phyloP scores from a whole-genome alignment of 1,140 invertebrate genomes.

The Monochamus saltuarius region DNA sequence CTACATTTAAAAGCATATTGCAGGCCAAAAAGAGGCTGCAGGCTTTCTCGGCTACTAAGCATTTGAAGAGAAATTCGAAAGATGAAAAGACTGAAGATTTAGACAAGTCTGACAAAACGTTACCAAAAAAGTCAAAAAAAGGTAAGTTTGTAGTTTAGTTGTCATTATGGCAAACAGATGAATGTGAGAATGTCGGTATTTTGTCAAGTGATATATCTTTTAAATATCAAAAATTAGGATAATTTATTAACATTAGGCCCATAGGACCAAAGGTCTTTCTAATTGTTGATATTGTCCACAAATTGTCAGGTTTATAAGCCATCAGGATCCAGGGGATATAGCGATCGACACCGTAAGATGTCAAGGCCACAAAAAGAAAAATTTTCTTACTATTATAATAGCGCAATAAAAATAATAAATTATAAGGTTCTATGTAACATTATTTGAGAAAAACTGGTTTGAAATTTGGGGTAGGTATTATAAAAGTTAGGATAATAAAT shows the following conservation, averaged over 20 bases:
- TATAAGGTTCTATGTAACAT: too few relatives aligned
- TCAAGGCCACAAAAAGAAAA: too few relatives aligned
- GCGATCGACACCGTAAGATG: too few relatives aligned
- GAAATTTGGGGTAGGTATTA: too few relatives aligned
- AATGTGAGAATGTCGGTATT: neutral
- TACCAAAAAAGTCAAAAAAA: constrained; percentile 29
- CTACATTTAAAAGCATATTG: constrained; percentile 27
- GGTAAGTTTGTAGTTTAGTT: constrained; percentile 13
- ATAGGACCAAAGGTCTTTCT: neutral
- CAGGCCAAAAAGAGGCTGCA: constrained; percentile 48
- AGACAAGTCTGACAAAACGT: constrained; percentile 10
- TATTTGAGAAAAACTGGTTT: too few relatives aligned
- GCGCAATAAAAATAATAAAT: too few relatives aligned
- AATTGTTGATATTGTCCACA: neutral
- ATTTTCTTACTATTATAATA: too few relatives aligned
- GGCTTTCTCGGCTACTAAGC: constrained; percentile 36
- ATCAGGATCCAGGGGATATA: neutral
- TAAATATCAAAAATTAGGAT: neutral
- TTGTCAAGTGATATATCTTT: constrained; percentile 4
- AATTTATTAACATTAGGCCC: neutral
- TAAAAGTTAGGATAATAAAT: too few relatives aligned
- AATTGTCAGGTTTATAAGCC: neutral
- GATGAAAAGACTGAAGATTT: constrained; percentile 5
- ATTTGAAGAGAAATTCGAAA: constrained; percentile 16
- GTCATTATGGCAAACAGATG: neutral